A percentile compares a stretch with the other conserved stretches of the same genome.
Conservation (phyloP, 2,113 vertebrate genomes). For the Clarias gariepinus region DNA sequence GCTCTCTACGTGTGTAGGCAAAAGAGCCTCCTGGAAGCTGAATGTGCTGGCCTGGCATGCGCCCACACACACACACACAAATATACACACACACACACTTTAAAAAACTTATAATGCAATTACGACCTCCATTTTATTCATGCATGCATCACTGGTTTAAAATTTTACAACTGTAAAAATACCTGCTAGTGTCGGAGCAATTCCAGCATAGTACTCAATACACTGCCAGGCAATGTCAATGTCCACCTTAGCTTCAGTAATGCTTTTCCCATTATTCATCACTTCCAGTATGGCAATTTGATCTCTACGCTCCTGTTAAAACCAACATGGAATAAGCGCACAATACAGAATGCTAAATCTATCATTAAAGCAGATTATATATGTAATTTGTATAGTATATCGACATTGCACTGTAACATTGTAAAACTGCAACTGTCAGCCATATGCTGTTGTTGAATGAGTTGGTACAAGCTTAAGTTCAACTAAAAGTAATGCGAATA, state of each 20-base stretch:
- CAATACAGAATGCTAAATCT: background rate
- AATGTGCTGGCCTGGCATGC: constrained; percentile 84
- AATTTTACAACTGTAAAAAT: constrained; percentile 23
- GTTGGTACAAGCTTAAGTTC: background rate
- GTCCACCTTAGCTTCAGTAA: constrained; percentile 85
- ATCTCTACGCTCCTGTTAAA: constrained; percentile 81
- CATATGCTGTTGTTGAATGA: background rate
- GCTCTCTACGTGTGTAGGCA: constrained; percentile 89
- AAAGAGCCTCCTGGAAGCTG: constrained; percentile 88
- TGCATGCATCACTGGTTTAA: too few species aligned
- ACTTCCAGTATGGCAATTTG: constrained; percentile 87
- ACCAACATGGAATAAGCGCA: background rate
- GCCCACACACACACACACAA: background rate
- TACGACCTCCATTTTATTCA: background rate
- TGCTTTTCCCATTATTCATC: constrained; percentile 92
- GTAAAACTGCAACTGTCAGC: background rate
- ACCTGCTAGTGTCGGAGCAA: constrained; percentile 88
- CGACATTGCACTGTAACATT: background rate
- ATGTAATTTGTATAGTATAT: background rate
- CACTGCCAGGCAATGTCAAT: constrained; percentile 84
- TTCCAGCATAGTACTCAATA: constrained; percentile 90
- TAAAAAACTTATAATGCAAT: background rate
- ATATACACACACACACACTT: background rate
- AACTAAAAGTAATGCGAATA: background rate
- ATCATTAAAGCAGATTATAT: background rate